Evolutionary conservation across 2,113 vertebrate species (phyloP).

Genomic region (Etheostoma spectabile): DNA sequence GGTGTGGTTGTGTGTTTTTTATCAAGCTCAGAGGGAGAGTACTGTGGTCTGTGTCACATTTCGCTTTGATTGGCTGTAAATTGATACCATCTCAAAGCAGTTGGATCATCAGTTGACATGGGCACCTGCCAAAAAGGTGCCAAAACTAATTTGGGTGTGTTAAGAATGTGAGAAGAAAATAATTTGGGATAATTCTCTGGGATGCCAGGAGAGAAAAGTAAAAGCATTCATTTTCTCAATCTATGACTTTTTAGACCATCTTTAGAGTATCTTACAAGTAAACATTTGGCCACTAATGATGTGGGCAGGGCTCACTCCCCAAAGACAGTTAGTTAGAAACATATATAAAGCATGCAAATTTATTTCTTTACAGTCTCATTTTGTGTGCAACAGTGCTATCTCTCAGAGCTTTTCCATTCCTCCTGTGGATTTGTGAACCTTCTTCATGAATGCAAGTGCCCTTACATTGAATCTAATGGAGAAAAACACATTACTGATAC

Average conservation of each 20-base stretch:
- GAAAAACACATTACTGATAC: neutral
- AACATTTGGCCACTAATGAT: neutral
- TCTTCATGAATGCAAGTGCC: no score
- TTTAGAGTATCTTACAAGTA: no score
- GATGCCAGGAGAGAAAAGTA: neutral
- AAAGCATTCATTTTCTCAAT: neutral
- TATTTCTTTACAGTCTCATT: neutral
- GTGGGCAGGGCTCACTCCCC: neutral
- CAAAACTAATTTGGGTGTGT: constrained; percentile 55
- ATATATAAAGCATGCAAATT: neutral
- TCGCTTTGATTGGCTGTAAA: constrained; percentile 51
- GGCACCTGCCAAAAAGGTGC: constrained; percentile 47
- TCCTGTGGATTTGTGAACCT: no score
- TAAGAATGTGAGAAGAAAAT: constrained; percentile 10
- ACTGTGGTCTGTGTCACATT: constrained; percentile 18
- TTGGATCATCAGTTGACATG: constrained; percentile 37
- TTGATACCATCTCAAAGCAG: constrained; percentile 26
- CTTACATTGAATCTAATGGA: neutral
- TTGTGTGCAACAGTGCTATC: no score
- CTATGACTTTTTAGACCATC: no score
- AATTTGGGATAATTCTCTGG: neutral
- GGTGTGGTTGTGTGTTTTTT: constrained; percentile 25
- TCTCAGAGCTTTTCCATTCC: neutral
- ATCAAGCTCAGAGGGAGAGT: constrained; percentile 43
- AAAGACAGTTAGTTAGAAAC: neutral